Base-by-base conservation (phyloP, 1,140 invertebrate genomes). In the Drosophila fuyamai region DNA sequence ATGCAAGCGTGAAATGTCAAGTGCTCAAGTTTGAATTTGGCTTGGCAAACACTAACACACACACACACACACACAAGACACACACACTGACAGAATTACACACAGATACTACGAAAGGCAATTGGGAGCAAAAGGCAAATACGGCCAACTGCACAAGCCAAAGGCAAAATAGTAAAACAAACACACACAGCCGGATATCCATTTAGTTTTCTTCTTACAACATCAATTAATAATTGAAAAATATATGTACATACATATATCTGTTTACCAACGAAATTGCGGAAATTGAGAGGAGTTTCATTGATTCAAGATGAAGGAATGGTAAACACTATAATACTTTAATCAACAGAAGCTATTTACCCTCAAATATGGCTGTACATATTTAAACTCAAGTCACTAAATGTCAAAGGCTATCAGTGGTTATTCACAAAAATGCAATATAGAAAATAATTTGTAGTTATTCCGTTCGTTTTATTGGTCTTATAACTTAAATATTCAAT, bases 1-100 rank as follows among this genome's bases (percentile, higher is more conserved):
- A 61, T 68, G 83, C 68, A 76, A 88, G 84, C 83, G 84, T 88
- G 73, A 83, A 88, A 89, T 88, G 80, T 83, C 84, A 88, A 88
- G 84, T 83, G 76, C 79, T 88, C 70, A 79, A 82, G 80, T 79
- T 79, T 65, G 67, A 88, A 73, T 79, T 86, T 88, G 70, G 70
- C 65, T 70, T 76, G 57, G 71, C 72, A 86, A 86, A 76, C 71
- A 78, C 40, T 57, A 53, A 46, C 32, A 50, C 29, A 35, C 36
- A 35, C 23, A 51, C 13, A 48, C 23, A 48, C 47, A 27, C 44
- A 27, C 46, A 13, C 46, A 8, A 27, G 23, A 47, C 23, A 29
- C 46, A n/a, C 23, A 35, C 9, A 50, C 27, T 53, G 13, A 72
- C 14, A n/a, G 8, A 32, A 32, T 7, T 12, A 23, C 38, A 43